These are phyloP conservation scores for Aleiodes alternator DNA, from an alignment of 2,888 invertebrate species.

Conservation along the genomic window DNA sequence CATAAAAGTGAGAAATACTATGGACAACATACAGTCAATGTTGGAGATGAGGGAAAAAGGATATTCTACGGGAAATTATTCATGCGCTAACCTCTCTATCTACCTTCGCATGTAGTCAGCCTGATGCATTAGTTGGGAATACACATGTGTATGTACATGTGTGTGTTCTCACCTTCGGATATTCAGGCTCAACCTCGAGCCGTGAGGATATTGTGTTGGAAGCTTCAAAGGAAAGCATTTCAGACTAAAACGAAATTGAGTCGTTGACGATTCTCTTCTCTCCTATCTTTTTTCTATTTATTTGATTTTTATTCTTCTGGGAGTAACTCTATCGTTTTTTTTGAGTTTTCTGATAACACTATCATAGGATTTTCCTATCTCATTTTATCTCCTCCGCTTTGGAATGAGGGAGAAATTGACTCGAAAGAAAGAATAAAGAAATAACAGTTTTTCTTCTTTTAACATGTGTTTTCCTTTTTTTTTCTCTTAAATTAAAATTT, in stretches of 20 bases:
- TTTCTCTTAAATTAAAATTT: too few relatives aligned
- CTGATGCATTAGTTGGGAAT: conserved; percentile 25
- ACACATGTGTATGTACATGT: neutral
- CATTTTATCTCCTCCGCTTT: too few relatives aligned
- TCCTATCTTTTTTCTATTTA: neutral
- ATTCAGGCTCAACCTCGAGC: conserved; percentile 7
- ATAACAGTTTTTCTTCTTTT: too few relatives aligned
- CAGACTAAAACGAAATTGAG: neutral
- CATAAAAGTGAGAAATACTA: conserved; percentile 30
- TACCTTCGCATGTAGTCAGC: conserved; percentile 20
- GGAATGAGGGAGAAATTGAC: too few relatives aligned
- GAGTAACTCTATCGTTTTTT: neutral
- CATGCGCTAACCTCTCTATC: conserved; percentile 37
- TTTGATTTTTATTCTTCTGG: neutral
- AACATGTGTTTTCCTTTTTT: too few relatives aligned
- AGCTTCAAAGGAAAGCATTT: conserved; percentile 25
- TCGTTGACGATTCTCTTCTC: neutral
- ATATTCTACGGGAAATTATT: conserved; percentile 49
- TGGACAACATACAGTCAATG: conserved; percentile 35
- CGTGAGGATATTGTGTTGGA: conserved; percentile 1
- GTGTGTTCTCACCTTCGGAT: conserved; percentile 37
- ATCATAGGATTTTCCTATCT: too few relatives aligned
- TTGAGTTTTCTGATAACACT: neutral
- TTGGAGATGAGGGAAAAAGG: conserved; percentile 34
- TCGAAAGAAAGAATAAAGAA: too few relatives aligned